A percentile compares a stretch with the other conserved stretches of the same genome.
These are phyloP conservation scores for Ornithoptera priamus DNA, from an alignment of 2,888 invertebrate genomes.

Conservation along the genomic window DNA sequence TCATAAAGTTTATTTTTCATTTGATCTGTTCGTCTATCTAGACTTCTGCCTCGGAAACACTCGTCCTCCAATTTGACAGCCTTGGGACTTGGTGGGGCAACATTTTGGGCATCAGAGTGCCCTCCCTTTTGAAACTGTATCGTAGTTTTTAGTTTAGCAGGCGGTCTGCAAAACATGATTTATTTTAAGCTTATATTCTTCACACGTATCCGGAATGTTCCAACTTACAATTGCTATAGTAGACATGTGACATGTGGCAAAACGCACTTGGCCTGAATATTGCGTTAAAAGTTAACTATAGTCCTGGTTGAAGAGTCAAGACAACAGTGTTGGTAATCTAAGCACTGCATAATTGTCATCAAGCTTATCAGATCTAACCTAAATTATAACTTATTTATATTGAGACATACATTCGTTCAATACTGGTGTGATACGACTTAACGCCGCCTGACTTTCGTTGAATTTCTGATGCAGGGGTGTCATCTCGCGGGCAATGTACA, in stretches of 20 bases:
- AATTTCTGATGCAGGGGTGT: background rate
- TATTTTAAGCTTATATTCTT: background rate
- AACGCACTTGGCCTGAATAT: no score
- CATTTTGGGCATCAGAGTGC: background rate
- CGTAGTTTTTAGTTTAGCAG: background rate
- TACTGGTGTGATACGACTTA: slow-evolving; percentile 6
- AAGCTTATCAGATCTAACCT: background rate
- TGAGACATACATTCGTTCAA: slow-evolving; percentile 11
- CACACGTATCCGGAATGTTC: no score
- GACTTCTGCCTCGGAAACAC: slow-evolving; percentile 7
- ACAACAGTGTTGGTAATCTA: no score
- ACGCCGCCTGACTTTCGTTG: background rate
- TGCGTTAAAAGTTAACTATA: no score
- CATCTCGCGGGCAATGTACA: background rate
- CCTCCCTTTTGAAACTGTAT: background rate
- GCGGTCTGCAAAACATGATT: background rate
- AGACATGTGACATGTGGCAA: no score
- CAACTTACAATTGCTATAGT: no score
- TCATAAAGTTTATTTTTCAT: slow-evolving; percentile 43
- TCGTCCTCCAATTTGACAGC: background rate
- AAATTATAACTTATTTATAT: background rate
- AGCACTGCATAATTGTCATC: no score
- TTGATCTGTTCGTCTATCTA: slow-evolving; percentile 3
- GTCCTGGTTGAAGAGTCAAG: no score
- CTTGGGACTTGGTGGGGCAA: background rate